These are phyloP conservation scores for Panthera tigris DNA, from an alignment of 2,113 vertebrate species.

Conservation along the genomic window DNA sequence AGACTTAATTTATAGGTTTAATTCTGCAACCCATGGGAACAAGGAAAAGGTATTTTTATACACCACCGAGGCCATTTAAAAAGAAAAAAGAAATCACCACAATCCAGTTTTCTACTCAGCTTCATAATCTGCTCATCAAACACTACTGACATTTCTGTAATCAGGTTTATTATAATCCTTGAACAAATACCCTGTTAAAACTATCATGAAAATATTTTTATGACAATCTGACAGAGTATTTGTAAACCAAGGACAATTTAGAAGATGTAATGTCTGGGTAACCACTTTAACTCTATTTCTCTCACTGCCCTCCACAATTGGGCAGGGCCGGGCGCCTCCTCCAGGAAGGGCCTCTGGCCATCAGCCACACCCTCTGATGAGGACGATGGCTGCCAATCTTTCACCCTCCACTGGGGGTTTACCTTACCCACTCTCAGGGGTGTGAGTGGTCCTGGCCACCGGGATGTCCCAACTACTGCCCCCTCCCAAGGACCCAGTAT, in stretches of 20 bases:
- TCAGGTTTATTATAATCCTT: neutral
- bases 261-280: neutral
- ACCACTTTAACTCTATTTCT: neutral
- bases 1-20: neutral
- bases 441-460: too few relatives aligned
- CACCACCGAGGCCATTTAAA: neutral
- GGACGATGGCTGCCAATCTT: neutral
- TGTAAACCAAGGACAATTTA: constrained; percentile 2
- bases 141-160: neutral
- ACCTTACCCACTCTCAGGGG: neutral
- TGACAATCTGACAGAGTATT: neutral
- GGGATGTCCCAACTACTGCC: neutral
- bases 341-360: neutral
- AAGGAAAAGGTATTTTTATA: neutral
- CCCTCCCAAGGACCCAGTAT: neutral
- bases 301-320: neutral
- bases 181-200: neutral
- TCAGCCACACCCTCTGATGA: neutral
- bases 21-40: neutral
- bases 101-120: neutral
- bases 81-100: neutral
- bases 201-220: neutral
- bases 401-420: neutral
- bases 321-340: neutral
- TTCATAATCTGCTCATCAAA: constrained; percentile 15